Evolutionary conservation across 2,113 vertebrate species (phyloP).

Genomic region (Gobius niger): DNA sequence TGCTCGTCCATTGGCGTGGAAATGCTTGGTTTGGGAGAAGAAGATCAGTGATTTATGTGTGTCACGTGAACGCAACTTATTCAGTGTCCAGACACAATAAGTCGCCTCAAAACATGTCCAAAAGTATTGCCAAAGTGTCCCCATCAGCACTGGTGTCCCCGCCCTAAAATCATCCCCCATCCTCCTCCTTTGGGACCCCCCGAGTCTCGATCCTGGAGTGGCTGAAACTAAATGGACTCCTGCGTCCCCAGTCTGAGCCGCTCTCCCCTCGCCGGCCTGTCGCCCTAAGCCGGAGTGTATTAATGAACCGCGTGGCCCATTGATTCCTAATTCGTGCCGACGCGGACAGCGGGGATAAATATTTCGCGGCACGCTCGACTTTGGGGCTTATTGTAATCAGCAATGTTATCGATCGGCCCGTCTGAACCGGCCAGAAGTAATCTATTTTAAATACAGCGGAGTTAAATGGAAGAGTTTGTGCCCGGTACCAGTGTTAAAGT

Average conservation of each 20-base stretch:
- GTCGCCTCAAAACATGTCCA: background rate
- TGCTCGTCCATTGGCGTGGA: too few relatives aligned
- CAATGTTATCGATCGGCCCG: slow-evolving; percentile 84
- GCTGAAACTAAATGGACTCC: slow-evolving; percentile 68
- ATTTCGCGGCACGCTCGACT: slow-evolving; percentile 75
- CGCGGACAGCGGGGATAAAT: slow-evolving; percentile 83
- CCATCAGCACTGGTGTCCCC: slow-evolving; percentile 29
- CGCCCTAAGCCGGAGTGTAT: slow-evolving; percentile 72
- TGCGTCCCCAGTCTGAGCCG: slow-evolving; percentile 46
- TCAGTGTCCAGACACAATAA: too few relatives aligned
- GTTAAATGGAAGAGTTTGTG: slow-evolving; percentile 49
- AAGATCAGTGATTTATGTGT: too few relatives aligned
- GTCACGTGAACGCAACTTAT: too few relatives aligned
- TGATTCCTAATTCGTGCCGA: slow-evolving; percentile 94
- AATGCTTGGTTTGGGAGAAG: too few relatives aligned
- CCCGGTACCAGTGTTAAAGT: slow-evolving; percentile 34
- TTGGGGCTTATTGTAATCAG: slow-evolving; percentile 82
- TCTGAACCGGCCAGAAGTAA: slow-evolving; percentile 81
- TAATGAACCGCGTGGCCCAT: slow-evolving; percentile 85
- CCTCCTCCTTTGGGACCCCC: slow-evolving; percentile 37
- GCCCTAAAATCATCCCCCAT: slow-evolving; percentile 15
- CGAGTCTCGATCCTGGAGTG: slow-evolving; percentile 59
- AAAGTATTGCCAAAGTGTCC: slow-evolving; percentile 22
- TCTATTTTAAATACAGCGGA: slow-evolving; percentile 89
- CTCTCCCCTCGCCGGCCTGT: slow-evolving; percentile 62